Evolutionary conservation across 2,888 invertebrate species (phyloP).

Genomic region (Latrodectus hesperus): DNA sequence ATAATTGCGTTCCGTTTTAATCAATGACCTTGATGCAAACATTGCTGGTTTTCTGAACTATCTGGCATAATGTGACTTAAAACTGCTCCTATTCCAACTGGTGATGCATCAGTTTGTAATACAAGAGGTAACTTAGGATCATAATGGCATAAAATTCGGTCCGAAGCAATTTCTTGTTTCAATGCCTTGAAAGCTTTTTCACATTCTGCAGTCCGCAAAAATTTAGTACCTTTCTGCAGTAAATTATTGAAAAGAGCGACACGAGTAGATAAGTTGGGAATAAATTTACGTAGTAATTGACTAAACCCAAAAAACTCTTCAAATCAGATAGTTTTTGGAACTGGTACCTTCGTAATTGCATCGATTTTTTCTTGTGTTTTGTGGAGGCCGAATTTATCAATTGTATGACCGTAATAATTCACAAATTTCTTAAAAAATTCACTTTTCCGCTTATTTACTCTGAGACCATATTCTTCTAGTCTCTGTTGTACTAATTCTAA

Average conservation of each 20-base stretch:
- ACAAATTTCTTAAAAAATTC: conserved; percentile 18
- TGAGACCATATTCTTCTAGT: no score
- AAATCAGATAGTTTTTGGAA: conserved; percentile 37
- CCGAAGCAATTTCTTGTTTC: conserved; percentile 33
- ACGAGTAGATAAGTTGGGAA: conserved; percentile 46
- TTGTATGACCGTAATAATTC: conserved; percentile 23
- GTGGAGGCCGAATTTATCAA: conserved; percentile 23
- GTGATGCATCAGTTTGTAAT: conserved; percentile 74
- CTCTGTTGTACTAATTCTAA: no score
- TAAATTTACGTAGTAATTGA: no score
- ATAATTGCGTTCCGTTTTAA: no score
- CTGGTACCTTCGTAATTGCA: conserved; percentile 34
- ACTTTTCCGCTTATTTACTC: no score
- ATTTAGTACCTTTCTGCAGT: conserved; percentile 32
- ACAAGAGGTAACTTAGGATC: no score
- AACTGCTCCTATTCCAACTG: conserved; percentile 73
- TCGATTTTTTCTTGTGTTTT: conserved; percentile 40
- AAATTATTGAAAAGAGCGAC: conserved; percentile 36
- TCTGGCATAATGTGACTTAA: conserved; percentile 73
- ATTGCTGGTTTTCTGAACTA: conserved; percentile 74
- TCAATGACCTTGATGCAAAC: no score
- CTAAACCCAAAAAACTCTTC: no score
- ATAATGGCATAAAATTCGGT: conserved; percentile 71
- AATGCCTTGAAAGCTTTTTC: conserved; percentile 34
- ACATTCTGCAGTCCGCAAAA: conserved; percentile 25